Conservation (phyloP, 2,888 invertebrate species). For the Hydrotaea diabolus region DNA sequence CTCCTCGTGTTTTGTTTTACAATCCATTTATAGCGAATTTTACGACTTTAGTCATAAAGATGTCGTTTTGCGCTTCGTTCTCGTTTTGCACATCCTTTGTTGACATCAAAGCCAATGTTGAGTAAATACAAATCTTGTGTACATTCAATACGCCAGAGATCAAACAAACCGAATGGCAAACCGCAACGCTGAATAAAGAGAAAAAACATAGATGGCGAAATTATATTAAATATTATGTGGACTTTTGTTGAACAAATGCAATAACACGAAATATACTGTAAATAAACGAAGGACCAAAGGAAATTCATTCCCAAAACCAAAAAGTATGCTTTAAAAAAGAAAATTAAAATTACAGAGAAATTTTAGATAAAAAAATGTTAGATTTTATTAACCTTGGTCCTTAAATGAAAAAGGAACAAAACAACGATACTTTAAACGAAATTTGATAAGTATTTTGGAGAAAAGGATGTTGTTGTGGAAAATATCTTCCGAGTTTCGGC, state of each 20-base stretch:
- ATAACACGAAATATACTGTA: not conserved
- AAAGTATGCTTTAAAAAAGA: not conserved
- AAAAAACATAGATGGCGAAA: not conserved
- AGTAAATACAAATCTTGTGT: conserved; percentile 18
- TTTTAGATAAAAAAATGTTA: too few species aligned
- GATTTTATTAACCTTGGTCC: not conserved
- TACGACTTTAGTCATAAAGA: conserved; percentile 14
- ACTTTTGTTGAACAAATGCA: not conserved
- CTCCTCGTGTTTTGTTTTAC: not conserved
- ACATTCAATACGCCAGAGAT: conserved; percentile 32
- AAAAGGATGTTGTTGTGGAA: not conserved
- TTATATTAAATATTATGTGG: conserved; percentile 9
- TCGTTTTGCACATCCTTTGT: conserved; percentile 1
- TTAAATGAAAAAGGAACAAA: not conserved
- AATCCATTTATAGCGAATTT: conserved; percentile 27
- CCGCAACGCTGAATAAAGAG: not conserved
- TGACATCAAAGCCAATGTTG: conserved; percentile 28
- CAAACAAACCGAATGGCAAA: conserved; percentile 7
- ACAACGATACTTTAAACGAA: not conserved
- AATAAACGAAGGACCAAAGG: not conserved
- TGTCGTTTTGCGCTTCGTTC: not conserved
- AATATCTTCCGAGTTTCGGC: not conserved
- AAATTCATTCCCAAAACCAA: not conserved
- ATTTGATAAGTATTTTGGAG: too few species aligned
- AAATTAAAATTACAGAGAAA: not conserved